Percentiles rank a stretch among this genome's conserved stretches.
Conservation (phyloP, 2,888 invertebrate species). For the Tipula lateralis region DNA sequence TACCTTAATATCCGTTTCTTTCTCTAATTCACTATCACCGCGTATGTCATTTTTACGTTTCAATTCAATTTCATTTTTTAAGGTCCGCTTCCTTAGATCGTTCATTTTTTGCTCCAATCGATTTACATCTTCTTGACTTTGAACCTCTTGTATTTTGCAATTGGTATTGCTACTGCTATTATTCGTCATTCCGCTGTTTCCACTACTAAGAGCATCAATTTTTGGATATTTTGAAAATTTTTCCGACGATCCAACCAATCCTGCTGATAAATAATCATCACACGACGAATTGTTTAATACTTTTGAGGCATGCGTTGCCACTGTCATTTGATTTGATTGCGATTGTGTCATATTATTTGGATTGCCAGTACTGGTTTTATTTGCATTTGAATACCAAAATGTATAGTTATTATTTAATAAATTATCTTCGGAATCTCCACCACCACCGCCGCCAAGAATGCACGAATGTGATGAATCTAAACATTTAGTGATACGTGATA, state of each 20-base stretch:
- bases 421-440: neutral
- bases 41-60: constrained; percentile 12
- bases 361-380: neutral
- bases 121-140: neutral
- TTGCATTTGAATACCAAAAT: neutral
- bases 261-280: neutral
- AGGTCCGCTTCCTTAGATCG: neutral
- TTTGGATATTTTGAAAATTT: constrained; percentile 20
- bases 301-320: neutral
- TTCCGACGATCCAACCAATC: neutral
- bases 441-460: neutral
- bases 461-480: neutral
- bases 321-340: neutral
- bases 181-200: neutral
- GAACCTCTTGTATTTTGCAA: neutral
- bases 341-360: neutral
- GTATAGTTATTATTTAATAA: neutral
- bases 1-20: constrained; percentile 20
- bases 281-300: constrained; percentile 19
- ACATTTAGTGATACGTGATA: constrained; percentile 48
- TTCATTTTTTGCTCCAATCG: neutral
- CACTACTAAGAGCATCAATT: neutral
- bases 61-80: neutral
- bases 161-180: neutral
- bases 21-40: constrained; percentile 7